Evolutionary conservation across 2,113 vertebrate species (phyloP), one percentile per base, ranked within the genome.

Genomic region (Rhinoptilus africanus): DNA sequence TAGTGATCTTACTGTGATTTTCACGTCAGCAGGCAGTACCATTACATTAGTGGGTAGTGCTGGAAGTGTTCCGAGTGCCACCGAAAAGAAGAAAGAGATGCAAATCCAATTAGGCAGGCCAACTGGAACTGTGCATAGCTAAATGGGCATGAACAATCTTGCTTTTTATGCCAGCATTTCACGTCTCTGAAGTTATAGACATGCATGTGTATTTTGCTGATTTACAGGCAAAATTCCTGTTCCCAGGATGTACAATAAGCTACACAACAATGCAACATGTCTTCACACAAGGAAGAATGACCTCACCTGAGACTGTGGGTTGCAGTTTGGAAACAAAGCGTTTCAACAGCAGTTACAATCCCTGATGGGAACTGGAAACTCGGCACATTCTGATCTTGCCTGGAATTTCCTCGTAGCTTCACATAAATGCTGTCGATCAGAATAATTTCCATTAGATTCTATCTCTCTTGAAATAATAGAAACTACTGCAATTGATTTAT

Each of bases 281-380:
- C 81, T 86, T 80, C 84, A 95, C 93, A 93, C 17, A 91, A 62
- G 50, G 27, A 88, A 66, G 92, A 54, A 91, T 96, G 68, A 92
- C 32, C 64, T 92, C 92, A 94, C 51, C 45, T 79, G 73, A 45
- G 83, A 66, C 14, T 76, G 79, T 1, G 8, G 45, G 22, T 11
- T 83, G 83, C 45, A 72, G 69, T 95, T 91, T 91, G 64, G 84
- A 94, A 93, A 96, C 50, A 12, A 86, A 94, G 14, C 66, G 41
- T 96, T 93, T 93, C 92, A 89, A 92, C 62, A 96, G 41, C 76
- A 82, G 22, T 7, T 68, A 84, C 35, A 85, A 45, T 76, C 60
- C 30, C 45, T 89, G 50, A 3, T 24, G 6, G 22, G 74, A 91
- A 57, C 41, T 57, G 75, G 76, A 85, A 88, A 79, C 41, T 47